Evolutionary conservation across 2,888 invertebrate species (phyloP).

Genomic region (Agonopterix subpropinquella): DNA sequence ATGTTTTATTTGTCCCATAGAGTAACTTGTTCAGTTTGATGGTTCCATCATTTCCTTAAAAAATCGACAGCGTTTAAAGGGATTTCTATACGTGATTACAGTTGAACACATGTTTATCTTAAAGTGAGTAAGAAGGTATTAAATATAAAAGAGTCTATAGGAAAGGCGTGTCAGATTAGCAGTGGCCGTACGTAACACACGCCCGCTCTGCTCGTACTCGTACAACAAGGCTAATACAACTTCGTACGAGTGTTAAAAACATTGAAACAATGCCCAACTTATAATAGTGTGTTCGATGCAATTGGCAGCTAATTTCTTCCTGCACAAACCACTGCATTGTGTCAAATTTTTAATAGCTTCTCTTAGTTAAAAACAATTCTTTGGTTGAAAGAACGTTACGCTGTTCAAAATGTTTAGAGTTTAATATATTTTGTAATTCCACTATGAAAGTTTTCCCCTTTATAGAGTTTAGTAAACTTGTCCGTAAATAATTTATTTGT

Average conservation of each 20-base stretch:
- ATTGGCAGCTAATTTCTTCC: constrained; percentile 72
- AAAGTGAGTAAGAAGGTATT: no score
- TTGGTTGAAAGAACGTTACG: not conserved
- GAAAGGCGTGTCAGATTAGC: not conserved
- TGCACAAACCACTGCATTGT: constrained; percentile 46
- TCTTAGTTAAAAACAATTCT: constrained; percentile 23
- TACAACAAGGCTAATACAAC: constrained; percentile 4
- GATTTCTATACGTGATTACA: no score
- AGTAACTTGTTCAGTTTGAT: no score
- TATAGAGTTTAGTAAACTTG: no score
- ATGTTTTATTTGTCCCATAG: no score
- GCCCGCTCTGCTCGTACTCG: not conserved
- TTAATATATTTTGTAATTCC: no score
- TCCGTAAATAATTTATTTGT: no score
- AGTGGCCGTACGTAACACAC: not conserved
- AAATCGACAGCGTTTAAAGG: no score
- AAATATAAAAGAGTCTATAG: no score
- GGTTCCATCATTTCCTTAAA: no score
- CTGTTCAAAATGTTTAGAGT: not conserved
- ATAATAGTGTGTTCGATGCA: constrained; percentile 70
- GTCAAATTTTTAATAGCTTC: constrained; percentile 55
- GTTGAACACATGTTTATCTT: no score
- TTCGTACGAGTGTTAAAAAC: constrained; percentile 53
- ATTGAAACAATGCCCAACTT: constrained; percentile 64
- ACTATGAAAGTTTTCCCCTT: no score